Evolutionary conservation across 2,888 invertebrate species (phyloP).

Genomic region (Epirrhoe alternata): DNA sequence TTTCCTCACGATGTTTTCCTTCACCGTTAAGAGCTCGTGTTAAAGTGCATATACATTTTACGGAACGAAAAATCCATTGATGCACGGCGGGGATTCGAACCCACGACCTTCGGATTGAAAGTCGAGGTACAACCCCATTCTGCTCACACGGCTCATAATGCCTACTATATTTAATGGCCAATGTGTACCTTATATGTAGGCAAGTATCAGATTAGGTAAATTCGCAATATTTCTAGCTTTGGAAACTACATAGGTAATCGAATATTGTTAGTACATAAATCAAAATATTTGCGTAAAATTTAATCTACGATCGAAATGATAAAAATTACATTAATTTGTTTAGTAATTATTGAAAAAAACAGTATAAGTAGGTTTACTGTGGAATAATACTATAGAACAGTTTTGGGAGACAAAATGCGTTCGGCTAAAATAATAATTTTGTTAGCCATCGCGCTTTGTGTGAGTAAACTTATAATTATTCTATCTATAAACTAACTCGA

Average conservation of each 20-base stretch:
- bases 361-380: slow-evolving; percentile 30
- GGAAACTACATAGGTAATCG: background rate
- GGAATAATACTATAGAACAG: background rate
- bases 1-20: too few relatives aligned
- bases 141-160: too few relatives aligned
- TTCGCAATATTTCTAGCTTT: background rate
- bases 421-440: slow-evolving; percentile 26
- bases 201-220: too few relatives aligned
- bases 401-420: slow-evolving; percentile 22
- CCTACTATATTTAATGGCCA: too few relatives aligned
- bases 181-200: too few relatives aligned
- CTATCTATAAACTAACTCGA: background rate
- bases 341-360: slow-evolving; percentile 17
- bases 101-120: too few relatives aligned
- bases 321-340: slow-evolving; percentile 14
- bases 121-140: too few relatives aligned
- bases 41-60: too few relatives aligned
- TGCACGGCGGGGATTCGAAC: too few relatives aligned
- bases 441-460: slow-evolving; percentile 24
- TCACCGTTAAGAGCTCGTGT: too few relatives aligned
- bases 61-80: too few relatives aligned
- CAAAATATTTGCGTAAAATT: slow-evolving; percentile 26
- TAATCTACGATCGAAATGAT: slow-evolving; percentile 23
- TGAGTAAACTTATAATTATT: slow-evolving; percentile 23
- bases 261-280: background rate